Conservation (phyloP, 64 coral and sea anemone species). For the Anthopleura sola region DNA sequence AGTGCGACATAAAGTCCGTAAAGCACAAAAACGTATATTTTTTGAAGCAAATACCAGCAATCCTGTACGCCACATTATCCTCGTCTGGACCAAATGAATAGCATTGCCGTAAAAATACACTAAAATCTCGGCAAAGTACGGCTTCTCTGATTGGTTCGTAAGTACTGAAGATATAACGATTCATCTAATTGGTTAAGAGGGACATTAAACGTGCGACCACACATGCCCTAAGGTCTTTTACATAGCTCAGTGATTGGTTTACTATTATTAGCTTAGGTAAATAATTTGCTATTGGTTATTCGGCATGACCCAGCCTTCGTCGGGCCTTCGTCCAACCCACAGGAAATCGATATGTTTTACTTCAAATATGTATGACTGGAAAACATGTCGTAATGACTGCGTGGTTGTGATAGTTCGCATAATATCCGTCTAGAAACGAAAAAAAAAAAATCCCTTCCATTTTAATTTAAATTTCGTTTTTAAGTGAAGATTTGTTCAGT, state of each 20-base stretch:
- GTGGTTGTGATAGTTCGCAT: background rate
- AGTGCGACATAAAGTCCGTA: background rate
- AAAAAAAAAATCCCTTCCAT: too few species aligned
- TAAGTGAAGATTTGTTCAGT: too few species aligned
- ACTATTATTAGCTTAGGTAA: background rate
- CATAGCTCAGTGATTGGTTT: constrained; percentile 1
- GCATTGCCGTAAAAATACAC: background rate
- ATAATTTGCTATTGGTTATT: background rate
- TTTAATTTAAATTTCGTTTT: too few species aligned
- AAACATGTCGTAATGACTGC: background rate
- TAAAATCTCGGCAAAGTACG: background rate
- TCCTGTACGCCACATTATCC: background rate
- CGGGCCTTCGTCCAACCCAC: background rate
- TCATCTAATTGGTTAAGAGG: background rate
- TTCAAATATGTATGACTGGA: background rate
- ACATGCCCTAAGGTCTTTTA: background rate
- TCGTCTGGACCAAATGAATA: background rate
- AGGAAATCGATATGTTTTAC: background rate
- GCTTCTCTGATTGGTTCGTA: background rate
- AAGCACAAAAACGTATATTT: background rate
- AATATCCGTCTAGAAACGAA: too few species aligned
- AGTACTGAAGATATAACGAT: background rate
- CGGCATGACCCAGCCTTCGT: background rate
- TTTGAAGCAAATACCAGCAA: background rate
- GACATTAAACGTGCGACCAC: background rate